Evolutionary conservation across 2,888 invertebrate species (phyloP).

Genomic region (Drosophila fulvimacula): DNA sequence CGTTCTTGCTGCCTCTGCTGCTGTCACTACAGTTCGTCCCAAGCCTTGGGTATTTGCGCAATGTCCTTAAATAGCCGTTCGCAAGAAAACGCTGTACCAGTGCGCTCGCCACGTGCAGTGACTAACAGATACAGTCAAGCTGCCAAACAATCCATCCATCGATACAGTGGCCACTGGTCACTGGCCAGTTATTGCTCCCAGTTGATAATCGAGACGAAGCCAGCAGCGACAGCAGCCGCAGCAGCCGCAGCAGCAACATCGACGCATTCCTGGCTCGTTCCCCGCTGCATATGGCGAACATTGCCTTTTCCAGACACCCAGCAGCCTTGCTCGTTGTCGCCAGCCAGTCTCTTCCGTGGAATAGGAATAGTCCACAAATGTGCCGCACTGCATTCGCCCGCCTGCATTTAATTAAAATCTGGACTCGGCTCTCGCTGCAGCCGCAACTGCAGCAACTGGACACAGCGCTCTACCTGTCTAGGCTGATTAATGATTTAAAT

Average conservation of each 20-base stretch:
- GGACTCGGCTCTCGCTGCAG: slow-evolving; percentile 3
- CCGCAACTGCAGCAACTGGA: slow-evolving; percentile 8
- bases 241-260: slow-evolving; percentile 43
- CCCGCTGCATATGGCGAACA: slow-evolving; percentile 75
- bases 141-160: slow-evolving; percentile 67
- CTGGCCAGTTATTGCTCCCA: slow-evolving; percentile 74
- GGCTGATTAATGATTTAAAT: slow-evolving; percentile 81
- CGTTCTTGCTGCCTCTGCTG: slow-evolving; percentile 4
- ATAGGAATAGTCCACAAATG: slow-evolving; percentile 58
- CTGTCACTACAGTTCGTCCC: slow-evolving; percentile 15
- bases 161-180: slow-evolving; percentile 43
- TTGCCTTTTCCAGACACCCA: slow-evolving; percentile 70
- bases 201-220: slow-evolving; percentile 67
- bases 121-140: slow-evolving; percentile 76
- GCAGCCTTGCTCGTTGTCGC: slow-evolving; percentile 66
- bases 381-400: slow-evolving; percentile 12
- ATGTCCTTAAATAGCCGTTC: slow-evolving; percentile 80
- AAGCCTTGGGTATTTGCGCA: slow-evolving; percentile 65
- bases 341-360: slow-evolving; percentile 82
- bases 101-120: slow-evolving; percentile 77
- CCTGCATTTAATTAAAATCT: slow-evolving; percentile 79
- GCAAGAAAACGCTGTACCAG: slow-evolving; percentile 67
- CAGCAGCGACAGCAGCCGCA: background rate
- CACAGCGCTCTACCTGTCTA: slow-evolving; percentile 62
- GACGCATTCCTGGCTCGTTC: slow-evolving; percentile 73